Conservation (phyloP, 2,888 invertebrate genomes). For the Acrobasis repandana region DNA sequence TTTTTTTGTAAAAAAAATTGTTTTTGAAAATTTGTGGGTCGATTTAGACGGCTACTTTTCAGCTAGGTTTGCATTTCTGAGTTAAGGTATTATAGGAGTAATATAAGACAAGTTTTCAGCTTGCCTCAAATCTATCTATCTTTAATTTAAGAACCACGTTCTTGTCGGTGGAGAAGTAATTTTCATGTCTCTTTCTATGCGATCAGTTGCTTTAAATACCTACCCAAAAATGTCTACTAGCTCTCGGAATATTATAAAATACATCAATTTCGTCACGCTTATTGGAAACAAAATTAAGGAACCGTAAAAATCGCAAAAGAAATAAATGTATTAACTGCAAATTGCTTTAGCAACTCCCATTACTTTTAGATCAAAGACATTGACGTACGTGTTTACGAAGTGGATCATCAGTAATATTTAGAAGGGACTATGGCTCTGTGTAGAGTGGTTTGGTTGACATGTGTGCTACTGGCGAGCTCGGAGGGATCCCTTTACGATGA, state of each 20-base stretch:
- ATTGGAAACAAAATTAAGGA: slow-evolving; percentile 30
- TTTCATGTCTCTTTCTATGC: no score
- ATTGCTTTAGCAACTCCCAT: slow-evolving; percentile 12
- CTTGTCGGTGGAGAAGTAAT: no score
- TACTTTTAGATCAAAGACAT: slow-evolving; percentile 31
- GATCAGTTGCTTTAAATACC: no score
- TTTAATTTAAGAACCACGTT: no score
- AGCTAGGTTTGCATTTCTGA: no score
- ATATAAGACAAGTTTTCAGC: no score
- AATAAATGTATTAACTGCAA: not conserved
- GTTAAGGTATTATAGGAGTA: no score
- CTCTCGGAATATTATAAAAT: not conserved
- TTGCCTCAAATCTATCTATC: no score
- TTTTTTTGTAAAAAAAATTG: no score
- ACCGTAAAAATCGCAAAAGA: slow-evolving; percentile 42
- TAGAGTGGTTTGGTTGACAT: slow-evolving; percentile 56
- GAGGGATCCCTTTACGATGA: slow-evolving; percentile 71
- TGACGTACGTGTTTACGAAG: slow-evolving; percentile 39
- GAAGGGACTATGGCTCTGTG: slow-evolving; percentile 52
- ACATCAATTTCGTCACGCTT: slow-evolving; percentile 28
- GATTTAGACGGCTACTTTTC: no score
- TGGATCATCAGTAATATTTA: slow-evolving; percentile 37
- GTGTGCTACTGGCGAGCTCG: slow-evolving; percentile 48
- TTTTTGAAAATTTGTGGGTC: no score
- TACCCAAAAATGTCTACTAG: no score